Base-by-base conservation (phyloP, 2,797 vertebrate species). In the Smutsia temminckii region DNA sequence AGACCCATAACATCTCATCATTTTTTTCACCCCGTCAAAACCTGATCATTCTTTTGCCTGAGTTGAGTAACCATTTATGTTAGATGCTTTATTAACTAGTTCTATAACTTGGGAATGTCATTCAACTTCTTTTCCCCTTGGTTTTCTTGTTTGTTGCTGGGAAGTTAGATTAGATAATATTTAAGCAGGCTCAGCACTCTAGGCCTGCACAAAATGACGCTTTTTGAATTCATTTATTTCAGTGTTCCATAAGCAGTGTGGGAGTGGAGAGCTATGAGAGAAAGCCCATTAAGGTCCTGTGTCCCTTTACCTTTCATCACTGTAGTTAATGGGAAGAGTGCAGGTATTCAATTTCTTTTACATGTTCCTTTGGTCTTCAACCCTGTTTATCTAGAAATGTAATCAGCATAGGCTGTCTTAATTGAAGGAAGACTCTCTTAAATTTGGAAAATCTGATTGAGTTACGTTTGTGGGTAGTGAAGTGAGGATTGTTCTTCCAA, bases 361-460 rank as follows among this genome's bases (percentile, higher is more conserved):
- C 5, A n/a, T 5, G 23, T 68, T 81, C n/a, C 61, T 81, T 94
- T 16, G 2, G 74, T 84, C 14, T 46, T 95, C 66, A 80, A 21
- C 18, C 34, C 7, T 71, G 25, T 29, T 75, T 90, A 53, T 74
- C 64, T 85, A 86, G 72, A 95, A 94, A 81, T 85, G 55, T 23
- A n/a, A 88, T 95, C 69, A 46, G n/a, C 64, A 25, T 34, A 83
- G 71, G 93, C 37, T 72, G 77, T 37, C 81, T 93, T 63, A 85
- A 55, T 42, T 40, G 40, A 40, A 40, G 81, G 18, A 16, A 89
- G 79, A 78, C 49, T 83, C 21, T 84, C 46, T 96, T 94, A 90
- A 42, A 75, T 94, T 95, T 94, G 59, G 66, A 88, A 88, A 80
- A 91, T 91, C 42, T 86, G 46, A 72, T 29, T 85, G 29, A 96